A percentile compares a stretch with the other conserved stretches of the same genome.
Conservation (phyloP, 2,797 vertebrate species). For the Caiman crocodilus region DNA sequence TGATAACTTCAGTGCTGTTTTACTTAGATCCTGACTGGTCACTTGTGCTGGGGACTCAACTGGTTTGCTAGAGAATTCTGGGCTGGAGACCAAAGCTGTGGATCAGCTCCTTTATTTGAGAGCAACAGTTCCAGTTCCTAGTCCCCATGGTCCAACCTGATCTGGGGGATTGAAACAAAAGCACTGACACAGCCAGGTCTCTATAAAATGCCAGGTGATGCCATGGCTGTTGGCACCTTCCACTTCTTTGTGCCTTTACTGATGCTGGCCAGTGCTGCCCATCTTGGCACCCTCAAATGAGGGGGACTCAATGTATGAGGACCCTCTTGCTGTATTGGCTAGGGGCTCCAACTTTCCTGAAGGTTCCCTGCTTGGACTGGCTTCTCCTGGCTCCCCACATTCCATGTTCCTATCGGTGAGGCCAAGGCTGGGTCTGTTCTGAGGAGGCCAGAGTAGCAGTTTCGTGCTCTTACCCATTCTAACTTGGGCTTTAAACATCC, state of each 20-base stretch:
- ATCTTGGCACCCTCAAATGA: too few species aligned
- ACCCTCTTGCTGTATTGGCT: background rate
- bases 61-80: background rate
- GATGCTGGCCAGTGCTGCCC: background rate
- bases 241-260: background rate
- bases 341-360: background rate
- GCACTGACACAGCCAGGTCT: background rate
- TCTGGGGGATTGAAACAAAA: background rate
- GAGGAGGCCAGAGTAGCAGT: background rate
- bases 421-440: background rate
- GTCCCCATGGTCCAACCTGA: background rate
- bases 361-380: background rate
- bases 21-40: background rate
- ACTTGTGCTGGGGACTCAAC: background rate
- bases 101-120: background rate
- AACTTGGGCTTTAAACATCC: too few species aligned
- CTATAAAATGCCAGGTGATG: too few species aligned
- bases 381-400: background rate
- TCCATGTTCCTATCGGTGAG: background rate
- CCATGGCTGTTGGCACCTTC: too few species aligned
- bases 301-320: background rate
- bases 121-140: background rate
- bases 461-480: background rate
- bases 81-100: background rate
- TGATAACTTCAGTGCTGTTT: background rate